Base-by-base conservation (phyloP, 1,140 invertebrate genomes). In the Diachasma alloeum region DNA sequence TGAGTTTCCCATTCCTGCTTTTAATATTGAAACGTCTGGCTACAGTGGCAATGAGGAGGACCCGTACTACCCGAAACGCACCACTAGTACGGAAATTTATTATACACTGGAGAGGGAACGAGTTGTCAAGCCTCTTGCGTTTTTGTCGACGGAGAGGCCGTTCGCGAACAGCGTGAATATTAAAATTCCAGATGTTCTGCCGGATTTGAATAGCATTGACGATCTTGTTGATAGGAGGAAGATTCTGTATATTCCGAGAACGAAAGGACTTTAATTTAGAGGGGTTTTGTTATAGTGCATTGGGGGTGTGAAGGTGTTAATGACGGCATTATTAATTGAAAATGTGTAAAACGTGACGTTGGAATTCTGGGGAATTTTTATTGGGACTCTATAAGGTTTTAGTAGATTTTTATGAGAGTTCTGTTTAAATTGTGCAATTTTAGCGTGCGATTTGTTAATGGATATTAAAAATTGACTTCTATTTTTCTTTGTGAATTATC, bases 201-300 rank as follows among this genome's bases (percentile, higher is more conserved):
- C 87, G 0, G 85, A 88, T 76, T 69, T 87, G 0, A 87, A 84
- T 48, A 83, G 74, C 19, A 48, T 88, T 1, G 84, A 86, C n/a
- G 87, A 88, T 67, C 56, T 87, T 36, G 79, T 88, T 2, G 87
- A 88, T 77, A 82, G 87, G 10, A 80, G 85, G 10, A 88, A 87
- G 17, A 70, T 82, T 8, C 83, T 87, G 31, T 88, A 83, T 6
- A 88, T 87, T 71, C 84, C 86, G 4, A 77, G 42, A 46, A 17
- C 66, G 15, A 81, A 80, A 53, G 67, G 70, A 19, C 56, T 44
- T 75, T 81, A 37, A 76, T 66, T 0, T 17, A 24, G 0, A n/a
- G 6, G 9, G 6, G 15, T 53, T 5, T 53, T 53, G 0, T 53
- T 53, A n/a, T 53, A n/a, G n/a, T n/a, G n/a, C n/a, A n/a, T n/a